These are phyloP conservation scores for Sceloporus tristichus DNA, from an alignment of 2,113 vertebrate genomes.

Conservation along the genomic window DNA sequence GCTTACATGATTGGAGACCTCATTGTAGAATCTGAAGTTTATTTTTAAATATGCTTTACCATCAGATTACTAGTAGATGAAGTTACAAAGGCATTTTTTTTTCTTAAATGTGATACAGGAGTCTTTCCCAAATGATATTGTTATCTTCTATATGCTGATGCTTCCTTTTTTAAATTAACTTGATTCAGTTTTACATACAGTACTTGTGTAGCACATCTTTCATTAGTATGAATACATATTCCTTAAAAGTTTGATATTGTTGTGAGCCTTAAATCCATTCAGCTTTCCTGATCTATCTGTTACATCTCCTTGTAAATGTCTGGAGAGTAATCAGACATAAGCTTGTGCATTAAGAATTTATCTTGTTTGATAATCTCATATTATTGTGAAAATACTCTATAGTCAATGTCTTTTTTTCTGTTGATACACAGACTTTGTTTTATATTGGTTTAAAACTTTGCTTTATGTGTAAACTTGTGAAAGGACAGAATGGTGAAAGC, in stretches of 20 bases:
- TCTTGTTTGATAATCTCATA: not conserved
- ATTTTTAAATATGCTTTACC: not conserved
- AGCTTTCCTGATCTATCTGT: not conserved
- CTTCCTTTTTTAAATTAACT: not conserved
- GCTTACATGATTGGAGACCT: not conserved
- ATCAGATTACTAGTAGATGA: not conserved
- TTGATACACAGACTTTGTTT: not conserved
- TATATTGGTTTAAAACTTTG: not conserved
- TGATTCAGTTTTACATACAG: not conserved
- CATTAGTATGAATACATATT: not conserved
- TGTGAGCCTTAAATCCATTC: not conserved
- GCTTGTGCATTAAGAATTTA: not conserved
- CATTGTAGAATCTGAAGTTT: not conserved
- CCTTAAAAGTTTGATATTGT: not conserved
- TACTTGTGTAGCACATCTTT: not conserved
- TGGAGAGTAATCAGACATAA: not conserved
- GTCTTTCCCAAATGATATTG: not conserved
- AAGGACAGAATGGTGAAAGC: too few species aligned
- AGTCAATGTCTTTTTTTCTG: not conserved
- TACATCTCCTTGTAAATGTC: not conserved
- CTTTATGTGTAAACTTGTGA: not conserved
- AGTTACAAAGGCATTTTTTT: not conserved
- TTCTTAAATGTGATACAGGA: not conserved
- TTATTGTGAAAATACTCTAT: not conserved
- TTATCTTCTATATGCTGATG: not conserved